Evolutionary conservation across 2,797 vertebrate species (phyloP).

Genomic region (Peromyscus attwateri): DNA sequence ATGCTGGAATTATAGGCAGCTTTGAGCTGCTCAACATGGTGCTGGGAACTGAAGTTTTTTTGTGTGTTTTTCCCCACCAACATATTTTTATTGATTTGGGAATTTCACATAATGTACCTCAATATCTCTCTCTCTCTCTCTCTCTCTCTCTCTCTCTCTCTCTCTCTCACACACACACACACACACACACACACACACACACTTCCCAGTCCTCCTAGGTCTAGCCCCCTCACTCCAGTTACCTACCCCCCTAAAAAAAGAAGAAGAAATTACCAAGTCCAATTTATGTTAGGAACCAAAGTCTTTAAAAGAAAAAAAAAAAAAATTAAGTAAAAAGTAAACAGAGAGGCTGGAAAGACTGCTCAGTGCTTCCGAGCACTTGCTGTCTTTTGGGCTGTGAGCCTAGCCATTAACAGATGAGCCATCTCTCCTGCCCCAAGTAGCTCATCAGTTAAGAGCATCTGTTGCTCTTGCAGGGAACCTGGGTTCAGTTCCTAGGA

Average conservation of each 20-base stretch:
- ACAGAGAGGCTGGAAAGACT: neutral
- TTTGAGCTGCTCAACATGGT: neutral
- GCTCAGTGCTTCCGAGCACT: neutral
- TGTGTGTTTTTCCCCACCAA: neutral
- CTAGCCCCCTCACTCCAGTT: neutral
- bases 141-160: too few relatives aligned
- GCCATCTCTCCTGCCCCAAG: neutral
- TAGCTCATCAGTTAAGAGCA: neutral
- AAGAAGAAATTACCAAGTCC: neutral
- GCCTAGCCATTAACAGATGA: neutral
- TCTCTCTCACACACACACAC: too few relatives aligned
- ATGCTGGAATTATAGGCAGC: neutral
- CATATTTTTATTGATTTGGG: neutral
- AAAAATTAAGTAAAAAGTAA: constrained; percentile 60
- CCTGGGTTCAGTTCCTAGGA: too few relatives aligned
- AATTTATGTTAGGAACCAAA: neutral
- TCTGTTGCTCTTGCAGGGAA: neutral
- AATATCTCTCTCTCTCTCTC: neutral
- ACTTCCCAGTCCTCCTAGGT: neutral
- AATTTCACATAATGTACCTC: neutral
- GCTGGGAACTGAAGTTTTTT: neutral
- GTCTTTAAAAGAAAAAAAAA: constrained; percentile 34
- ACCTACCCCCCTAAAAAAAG: neutral
- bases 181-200: neutral
- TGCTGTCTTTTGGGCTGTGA: neutral